Base-by-base conservation (phyloP, 2,888 invertebrate species). In the Sinopyrophorus schimmeli region DNA sequence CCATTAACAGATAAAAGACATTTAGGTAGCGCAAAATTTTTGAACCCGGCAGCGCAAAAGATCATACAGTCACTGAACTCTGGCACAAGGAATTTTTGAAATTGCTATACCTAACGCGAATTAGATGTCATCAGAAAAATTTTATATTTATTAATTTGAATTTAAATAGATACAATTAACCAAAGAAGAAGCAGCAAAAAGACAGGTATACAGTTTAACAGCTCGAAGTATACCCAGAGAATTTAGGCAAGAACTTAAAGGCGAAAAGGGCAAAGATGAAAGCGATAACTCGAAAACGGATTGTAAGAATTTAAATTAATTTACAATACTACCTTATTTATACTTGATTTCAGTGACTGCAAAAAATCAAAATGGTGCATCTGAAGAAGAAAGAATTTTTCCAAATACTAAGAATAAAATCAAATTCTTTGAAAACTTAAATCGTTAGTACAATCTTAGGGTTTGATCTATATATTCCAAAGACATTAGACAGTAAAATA, bases 221-320 rank as follows among this genome's bases (percentile, higher is more conserved):
- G 90, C 89, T 4, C 79, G 90, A 58, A 89, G 87, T 63, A 80
- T 90, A 47, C 85, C 89, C 2, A 83, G 79, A 60, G 82, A 88
- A 71, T 85, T 89, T 64, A 78, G 87, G 30, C 86, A 88, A 58
- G 84, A 83, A 40, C 75, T 88, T 24, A 80, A 79, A 62, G 59
- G 32, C 37, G 26, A 26, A 39, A 9, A 5, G 18, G 6, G 6
- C 18, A 4, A 18, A 18, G 6, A 18, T 18, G 18, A 5, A 18
- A 18, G 18, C 6, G 6, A 18, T 18, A 16, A 30, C 5, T 16
- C 4, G 11, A 11, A 11, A 10, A 12, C 15, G 3, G 3, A 16
- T 7, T 28, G 20, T 27, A 28, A 24, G n/a, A 16, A 11, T 15
- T 15, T 37, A 5, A 9, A 9, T 5, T 9, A 18, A 32, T 2